phyloP scores from a whole-genome alignment of 2,888 invertebrate genomes.

The Harpalus rufipes region DNA sequence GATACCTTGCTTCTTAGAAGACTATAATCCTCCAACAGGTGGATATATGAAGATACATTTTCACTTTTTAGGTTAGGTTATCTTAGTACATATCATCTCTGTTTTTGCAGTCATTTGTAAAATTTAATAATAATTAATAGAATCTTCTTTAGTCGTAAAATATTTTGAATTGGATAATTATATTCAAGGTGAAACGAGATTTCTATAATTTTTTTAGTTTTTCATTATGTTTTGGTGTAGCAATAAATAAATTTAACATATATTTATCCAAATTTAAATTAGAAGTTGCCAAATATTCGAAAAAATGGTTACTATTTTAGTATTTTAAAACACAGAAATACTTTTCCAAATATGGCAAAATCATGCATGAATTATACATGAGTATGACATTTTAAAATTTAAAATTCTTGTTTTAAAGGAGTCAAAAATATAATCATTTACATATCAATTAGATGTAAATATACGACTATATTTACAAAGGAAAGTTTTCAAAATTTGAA shows the following conservation, averaged over 20 bases:
- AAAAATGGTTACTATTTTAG: background rate
- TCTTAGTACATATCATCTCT: background rate
- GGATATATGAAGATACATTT: background rate
- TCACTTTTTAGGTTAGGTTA: constrained; percentile 4
- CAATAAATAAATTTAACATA: background rate
- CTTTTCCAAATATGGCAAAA: constrained; percentile 29
- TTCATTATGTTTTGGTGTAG: background rate
- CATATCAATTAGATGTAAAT: constrained; percentile 21
- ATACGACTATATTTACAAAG: background rate
- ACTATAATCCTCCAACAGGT: constrained; percentile 6
- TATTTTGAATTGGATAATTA: constrained; percentile 25
- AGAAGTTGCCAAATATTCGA: background rate
- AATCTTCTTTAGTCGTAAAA: constrained; percentile 10
- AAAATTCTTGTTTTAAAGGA: constrained; percentile 34
- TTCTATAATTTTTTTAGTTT: background rate
- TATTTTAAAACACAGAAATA: background rate
- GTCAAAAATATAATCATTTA: constrained; percentile 15
- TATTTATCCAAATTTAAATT: background rate
- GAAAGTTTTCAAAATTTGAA: background rate
- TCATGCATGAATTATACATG: constrained; percentile 26
- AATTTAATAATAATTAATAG: constrained; percentile 23
- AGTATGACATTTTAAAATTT: constrained; percentile 39
- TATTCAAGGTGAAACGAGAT: constrained; percentile 27
- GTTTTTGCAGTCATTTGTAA: constrained; percentile 9
- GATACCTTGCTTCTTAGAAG: constrained; percentile 15